Evolutionary conservation across 2,797 vertebrate species (phyloP), one percentile per base, ranked within the genome.

Genomic region (Danionella dracula): DNA sequence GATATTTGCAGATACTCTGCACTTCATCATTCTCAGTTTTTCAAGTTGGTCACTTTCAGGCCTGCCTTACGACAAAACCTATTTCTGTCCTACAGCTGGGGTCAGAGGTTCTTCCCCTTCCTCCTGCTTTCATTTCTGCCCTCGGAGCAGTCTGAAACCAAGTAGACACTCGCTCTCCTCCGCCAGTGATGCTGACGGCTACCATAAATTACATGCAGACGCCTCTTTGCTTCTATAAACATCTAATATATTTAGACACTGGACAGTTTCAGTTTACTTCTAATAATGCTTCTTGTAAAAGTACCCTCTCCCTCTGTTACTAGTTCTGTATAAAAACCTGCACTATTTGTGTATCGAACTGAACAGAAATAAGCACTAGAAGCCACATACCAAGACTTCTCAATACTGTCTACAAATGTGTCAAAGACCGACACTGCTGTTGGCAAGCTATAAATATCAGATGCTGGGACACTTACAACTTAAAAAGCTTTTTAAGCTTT

Each of bases 11-110:
- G n/a, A n/a, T n/a, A n/a, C n/a, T n/a, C 61, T 61, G 49, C 65
- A 7, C 34, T 51, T 71, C 54, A 64, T 54, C 58, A 57, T 27
- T 66, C 66, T 54, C 65, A 8, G 41, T 50, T 71, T 48, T 68
- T 53, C 57, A 57, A 63, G 63, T 27, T 37, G 13, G 13, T 0
- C 37, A 19, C 42, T 32, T 32, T 60, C 49, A 57, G 66, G 80
- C 82, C 85, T 80, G 75, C 72, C 79, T 88, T 87, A 86, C 83
- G 78, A 82, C 79, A 81, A 64, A 66, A 78, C 76, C 83, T 85
- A 86, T 87, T 87, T 84, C 77, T 85, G 82, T 84, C 86, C 75
- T 66, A 66, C 76, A 80, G 83, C 73, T 77, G 76, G 77, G 77
- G 74, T 76, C 68, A 77, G 74, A 75, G 74, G 70, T 71, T 53